A percentile compares a stretch with the other conserved stretches of the same genome.
These are phyloP conservation scores for Armadillidium nasatum DNA, from an alignment of 1,140 invertebrate species.

Conservation along the genomic window DNA sequence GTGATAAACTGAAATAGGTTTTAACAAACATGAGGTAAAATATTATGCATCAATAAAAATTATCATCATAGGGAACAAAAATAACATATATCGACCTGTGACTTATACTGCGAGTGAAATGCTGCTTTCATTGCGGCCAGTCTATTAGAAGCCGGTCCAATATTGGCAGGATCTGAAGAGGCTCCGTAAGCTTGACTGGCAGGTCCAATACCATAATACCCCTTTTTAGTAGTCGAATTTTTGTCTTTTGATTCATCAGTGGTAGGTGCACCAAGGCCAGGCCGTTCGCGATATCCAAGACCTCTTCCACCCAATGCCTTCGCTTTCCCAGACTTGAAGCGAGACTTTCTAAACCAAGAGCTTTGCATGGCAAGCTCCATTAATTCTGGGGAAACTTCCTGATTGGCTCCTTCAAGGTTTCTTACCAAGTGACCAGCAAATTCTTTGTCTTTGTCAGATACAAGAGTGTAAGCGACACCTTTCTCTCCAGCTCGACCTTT, in stretches of 20 bases:
- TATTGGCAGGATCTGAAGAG: constrained; percentile 31
- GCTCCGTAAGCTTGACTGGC: constrained; percentile 41
- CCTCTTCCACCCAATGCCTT: constrained; percentile 79
- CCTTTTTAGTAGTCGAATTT: background rate
- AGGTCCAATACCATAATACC: constrained; percentile 28
- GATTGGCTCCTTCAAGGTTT: constrained; percentile 91
- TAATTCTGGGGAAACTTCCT: constrained; percentile 80
- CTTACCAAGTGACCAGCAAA: constrained; percentile 93
- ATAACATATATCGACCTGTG: constrained; percentile 59
- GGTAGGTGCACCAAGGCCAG: constrained; percentile 53
- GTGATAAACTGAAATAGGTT: constrained; percentile 2
- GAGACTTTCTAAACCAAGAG: constrained; percentile 87
- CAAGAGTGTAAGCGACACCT: constrained; percentile 85
- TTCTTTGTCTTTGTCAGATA: constrained; percentile 90
- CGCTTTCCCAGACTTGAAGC: constrained; percentile 79
- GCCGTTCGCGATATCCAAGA: constrained; percentile 75
- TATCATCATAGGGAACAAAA: background rate
- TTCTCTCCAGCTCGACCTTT: constrained; percentile 77
- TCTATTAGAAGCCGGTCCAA: constrained; percentile 76
- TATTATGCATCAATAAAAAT: background rate
- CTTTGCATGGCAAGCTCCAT: constrained; percentile 93
- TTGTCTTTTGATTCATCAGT: constrained; percentile 13
- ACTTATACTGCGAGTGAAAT: constrained; percentile 82
- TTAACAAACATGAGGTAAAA: too few relatives aligned
- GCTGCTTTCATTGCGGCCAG: constrained; percentile 87